phyloP scores from a whole-genome alignment of 2,113 vertebrate genomes.

The Salvelinus fontinalis region DNA sequence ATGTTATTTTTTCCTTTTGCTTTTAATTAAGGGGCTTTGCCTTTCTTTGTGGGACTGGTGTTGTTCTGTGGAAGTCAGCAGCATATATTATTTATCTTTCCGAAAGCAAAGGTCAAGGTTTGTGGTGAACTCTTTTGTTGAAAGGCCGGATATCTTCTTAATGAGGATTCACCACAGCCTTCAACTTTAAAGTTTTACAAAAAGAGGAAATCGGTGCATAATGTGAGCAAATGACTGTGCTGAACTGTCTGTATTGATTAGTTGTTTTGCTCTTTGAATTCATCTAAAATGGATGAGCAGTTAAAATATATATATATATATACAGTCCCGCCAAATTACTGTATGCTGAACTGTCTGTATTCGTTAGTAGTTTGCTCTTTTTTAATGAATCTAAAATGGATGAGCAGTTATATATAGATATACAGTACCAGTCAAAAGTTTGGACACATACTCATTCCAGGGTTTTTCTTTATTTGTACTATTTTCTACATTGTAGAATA shows the following conservation, averaged over 20 bases:
- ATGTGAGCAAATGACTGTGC: slow-evolving; percentile 42
- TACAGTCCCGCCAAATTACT: not conserved
- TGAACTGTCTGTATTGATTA: slow-evolving; percentile 15
- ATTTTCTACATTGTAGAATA: too few relatives aligned
- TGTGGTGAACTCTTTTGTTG: slow-evolving; percentile 76
- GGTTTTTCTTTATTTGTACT: too few relatives aligned
- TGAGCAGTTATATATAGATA: not conserved
- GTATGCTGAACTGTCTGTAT: not conserved
- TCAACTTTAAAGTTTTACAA: slow-evolving; percentile 52
- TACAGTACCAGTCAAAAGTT: not conserved
- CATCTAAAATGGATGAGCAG: not conserved
- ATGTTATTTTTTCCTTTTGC: slow-evolving; percentile 22
- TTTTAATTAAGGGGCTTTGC: slow-evolving; percentile 8
- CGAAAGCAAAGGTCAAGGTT: slow-evolving; percentile 84
- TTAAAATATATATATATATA: not conserved
- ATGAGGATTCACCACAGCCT: slow-evolving; percentile 68
- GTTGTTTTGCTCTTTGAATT: not conserved
- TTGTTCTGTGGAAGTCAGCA: slow-evolving; percentile 44
- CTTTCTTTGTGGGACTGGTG: slow-evolving; percentile 32
- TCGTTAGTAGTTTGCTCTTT: not conserved
- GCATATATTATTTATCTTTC: slow-evolving; percentile 64
- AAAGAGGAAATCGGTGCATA: slow-evolving; percentile 55
- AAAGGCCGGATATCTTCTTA: slow-evolving; percentile 61
- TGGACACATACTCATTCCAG: too few relatives aligned
- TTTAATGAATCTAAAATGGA: not conserved